phyloP scores from a whole-genome alignment of 2,888 invertebrate species.

The Eupelmus urozonus region DNA sequence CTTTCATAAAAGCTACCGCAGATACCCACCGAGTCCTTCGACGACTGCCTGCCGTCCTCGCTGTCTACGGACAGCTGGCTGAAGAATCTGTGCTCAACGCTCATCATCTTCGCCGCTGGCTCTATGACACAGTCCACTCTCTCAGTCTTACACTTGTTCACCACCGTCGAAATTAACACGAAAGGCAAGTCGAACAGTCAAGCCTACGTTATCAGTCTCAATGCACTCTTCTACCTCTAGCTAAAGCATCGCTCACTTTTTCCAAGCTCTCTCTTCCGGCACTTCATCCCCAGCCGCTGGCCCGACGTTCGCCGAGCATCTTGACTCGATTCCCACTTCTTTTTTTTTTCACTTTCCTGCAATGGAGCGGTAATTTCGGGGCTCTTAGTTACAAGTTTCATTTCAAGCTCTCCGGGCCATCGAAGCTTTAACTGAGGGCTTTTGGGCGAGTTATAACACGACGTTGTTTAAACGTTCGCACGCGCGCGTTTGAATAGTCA shows the following conservation, averaged over 20 bases:
- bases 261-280: background rate
- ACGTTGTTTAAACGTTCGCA: too few relatives aligned
- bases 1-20: background rate
- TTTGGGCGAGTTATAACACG: too few relatives aligned
- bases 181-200: background rate
- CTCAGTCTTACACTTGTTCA: constrained; percentile 4
- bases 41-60: constrained; percentile 67
- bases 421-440: background rate
- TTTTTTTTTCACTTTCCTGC: background rate
- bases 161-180: background rate
- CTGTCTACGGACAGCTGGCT: constrained; percentile 70
- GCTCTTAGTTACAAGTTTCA: constrained; percentile 1
- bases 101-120: constrained; percentile 64
- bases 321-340: background rate
- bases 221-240: background rate
- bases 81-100: constrained; percentile 67
- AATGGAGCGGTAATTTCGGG: background rate
- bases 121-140: constrained; percentile 13
- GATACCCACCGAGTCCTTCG: constrained; percentile 59
- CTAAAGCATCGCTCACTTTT: constrained; percentile 4
- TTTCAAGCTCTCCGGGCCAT: background rate
- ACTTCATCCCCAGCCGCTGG: constrained; percentile 16
- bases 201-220: background rate
- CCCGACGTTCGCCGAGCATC: constrained; percentile 20
- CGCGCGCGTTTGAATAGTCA: too few relatives aligned